Evolutionary conservation across 1,140 invertebrate genomes (phyloP).

Genomic region (Rhizoglyphus robini): DNA sequence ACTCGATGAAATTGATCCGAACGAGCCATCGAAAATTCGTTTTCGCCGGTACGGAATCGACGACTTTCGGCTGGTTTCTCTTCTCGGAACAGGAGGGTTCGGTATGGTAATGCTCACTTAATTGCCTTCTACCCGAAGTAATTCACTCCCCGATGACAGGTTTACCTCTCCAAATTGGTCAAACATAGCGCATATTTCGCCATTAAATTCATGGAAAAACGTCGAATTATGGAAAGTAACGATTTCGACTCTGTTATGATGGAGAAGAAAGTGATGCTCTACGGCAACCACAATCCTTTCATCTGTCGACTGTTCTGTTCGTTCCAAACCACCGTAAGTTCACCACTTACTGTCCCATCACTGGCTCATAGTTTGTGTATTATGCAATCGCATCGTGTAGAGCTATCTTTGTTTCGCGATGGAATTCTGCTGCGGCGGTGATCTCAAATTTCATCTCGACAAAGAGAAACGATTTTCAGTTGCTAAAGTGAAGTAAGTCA

Average conservation of each 20-base stretch:
- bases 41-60: slow-evolving; percentile 75
- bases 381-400: slow-evolving; percentile 33
- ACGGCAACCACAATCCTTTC: slow-evolving; percentile 93
- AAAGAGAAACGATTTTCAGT: slow-evolving; percentile 27
- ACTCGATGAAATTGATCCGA: background rate
- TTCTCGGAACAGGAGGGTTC: slow-evolving; percentile 89
- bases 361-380: background rate
- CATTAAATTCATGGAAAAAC: slow-evolving; percentile 95
- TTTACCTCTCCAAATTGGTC: slow-evolving; percentile 81
- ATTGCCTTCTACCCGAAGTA: background rate
- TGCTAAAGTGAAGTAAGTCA: background rate
- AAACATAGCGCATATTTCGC: slow-evolving; percentile 78
- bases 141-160: slow-evolving; percentile 51
- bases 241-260: slow-evolving; percentile 97
- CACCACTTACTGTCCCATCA: background rate
- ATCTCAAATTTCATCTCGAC: slow-evolving; percentile 99
- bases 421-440: slow-evolving; percentile 97
- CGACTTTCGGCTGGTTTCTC: slow-evolving; percentile 86
- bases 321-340: slow-evolving; percentile 84
- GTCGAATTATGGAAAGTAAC: slow-evolving; percentile 91
- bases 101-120: slow-evolving; percentile 55
- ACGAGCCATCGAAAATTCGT: background rate
- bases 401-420: slow-evolving; percentile 97
- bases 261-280: slow-evolving; percentile 83
- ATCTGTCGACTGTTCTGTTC: slow-evolving; percentile 94